Conservation (phyloP, 2,797 vertebrate genomes). For the Smutsia gigantea region DNA sequence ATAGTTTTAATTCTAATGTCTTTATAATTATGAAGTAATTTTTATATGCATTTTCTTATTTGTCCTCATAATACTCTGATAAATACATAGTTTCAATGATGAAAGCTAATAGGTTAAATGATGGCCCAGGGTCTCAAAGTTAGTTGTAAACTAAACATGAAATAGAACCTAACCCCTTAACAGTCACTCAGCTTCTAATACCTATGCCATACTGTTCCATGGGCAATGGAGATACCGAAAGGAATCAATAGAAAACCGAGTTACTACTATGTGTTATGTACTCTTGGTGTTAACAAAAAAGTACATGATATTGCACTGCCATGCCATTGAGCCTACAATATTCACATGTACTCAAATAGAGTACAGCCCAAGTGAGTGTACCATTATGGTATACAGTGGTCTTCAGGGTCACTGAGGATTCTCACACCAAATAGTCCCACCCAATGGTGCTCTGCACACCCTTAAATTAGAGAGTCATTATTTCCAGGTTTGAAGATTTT, state of each 20-base stretch:
- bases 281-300: not conserved
- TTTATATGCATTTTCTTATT: not conserved
- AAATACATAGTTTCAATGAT: not conserved
- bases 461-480: not conserved
- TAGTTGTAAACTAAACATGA: not conserved
- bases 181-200: not conserved
- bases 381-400: no score
- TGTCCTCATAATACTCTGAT: not conserved
- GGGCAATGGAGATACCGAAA: not conserved
- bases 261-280: not conserved
- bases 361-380: not conserved
- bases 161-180: not conserved
- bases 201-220: not conserved
- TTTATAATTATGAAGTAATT: not conserved
- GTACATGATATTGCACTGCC: not conserved
- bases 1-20: not conserved
- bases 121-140: not conserved
- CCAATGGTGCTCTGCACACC: not conserved
- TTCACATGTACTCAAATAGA: not conserved
- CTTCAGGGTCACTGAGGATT: not conserved
- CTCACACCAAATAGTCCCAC: not conserved
- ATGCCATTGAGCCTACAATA: not conserved
- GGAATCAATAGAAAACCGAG: not conserved
- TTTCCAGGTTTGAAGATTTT: not conserved
- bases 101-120: not conserved